Conservation (phyloP, 2,888 invertebrate genomes). For the Parnassius glacialis region DNA sequence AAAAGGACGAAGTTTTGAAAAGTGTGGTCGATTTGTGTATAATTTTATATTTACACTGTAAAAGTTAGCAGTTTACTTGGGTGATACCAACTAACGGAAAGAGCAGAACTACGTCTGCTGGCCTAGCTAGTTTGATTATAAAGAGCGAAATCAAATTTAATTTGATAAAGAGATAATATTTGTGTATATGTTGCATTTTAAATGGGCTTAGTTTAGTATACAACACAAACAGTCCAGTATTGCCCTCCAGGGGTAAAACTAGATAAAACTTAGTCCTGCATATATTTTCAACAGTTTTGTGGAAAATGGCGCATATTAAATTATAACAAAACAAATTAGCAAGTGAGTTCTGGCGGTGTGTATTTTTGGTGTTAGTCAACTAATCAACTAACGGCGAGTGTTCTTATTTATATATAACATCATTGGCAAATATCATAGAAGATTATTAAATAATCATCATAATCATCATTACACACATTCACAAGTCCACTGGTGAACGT, state of each 20-base stretch:
- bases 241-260: constrained; percentile 2
- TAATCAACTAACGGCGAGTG: not conserved
- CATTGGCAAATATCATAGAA: no score
- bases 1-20: no score
- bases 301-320: constrained; percentile 10
- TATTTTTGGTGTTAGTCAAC: constrained; percentile 17
- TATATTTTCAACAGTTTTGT: constrained; percentile 6
- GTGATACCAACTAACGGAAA: not conserved
- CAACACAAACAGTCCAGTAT: constrained; percentile 11
- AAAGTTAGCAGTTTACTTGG: no score
- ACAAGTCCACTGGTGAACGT: no score
- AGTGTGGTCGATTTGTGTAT: no score
- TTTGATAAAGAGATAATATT: constrained; percentile 22
- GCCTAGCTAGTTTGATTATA: constrained; percentile 4
- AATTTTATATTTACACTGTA: no score
- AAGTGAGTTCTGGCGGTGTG: not conserved
- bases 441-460: no score
- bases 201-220: constrained; percentile 15
- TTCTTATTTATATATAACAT: not conserved
- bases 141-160: constrained; percentile 2
- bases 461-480: no score
- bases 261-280: constrained; percentile 2
- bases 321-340: constrained; percentile 17
- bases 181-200: constrained; percentile 15
- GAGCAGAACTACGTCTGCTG: no score